Conservation (phyloP, 2,797 vertebrate genomes). For the Perodicticus potto region DNA sequence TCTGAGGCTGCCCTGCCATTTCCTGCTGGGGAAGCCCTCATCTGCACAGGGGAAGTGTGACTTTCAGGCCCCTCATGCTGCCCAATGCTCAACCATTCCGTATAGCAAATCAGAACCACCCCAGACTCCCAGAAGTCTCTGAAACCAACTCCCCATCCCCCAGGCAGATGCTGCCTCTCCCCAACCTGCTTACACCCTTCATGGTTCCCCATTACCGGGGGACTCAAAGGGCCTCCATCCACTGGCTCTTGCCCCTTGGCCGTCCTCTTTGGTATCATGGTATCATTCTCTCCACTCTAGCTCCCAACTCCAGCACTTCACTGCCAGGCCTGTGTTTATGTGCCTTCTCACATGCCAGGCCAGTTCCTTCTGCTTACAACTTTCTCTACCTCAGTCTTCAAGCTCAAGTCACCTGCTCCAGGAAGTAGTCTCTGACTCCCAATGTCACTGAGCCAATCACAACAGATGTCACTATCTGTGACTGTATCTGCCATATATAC, state of each 20-base stretch:
- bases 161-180: not conserved
- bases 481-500: not conserved
- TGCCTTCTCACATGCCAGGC: no score
- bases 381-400: not conserved
- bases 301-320: not conserved
- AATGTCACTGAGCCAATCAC: not conserved
- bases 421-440: not conserved
- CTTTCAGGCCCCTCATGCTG: not conserved
- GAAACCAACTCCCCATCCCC: not conserved
- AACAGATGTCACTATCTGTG: not conserved
- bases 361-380: not conserved
- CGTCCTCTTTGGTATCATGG: not conserved
- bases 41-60: conserved; percentile 8
- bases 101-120: not conserved
- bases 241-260: not conserved
- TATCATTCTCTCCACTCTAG: not conserved
- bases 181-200: not conserved
- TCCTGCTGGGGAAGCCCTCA: conserved; percentile 33
- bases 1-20: conserved; percentile 37
- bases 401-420: not conserved
- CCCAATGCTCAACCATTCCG: not conserved
- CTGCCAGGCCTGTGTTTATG: not conserved
- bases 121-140: not conserved
- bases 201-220: not conserved
- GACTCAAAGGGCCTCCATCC: not conserved